Evolutionary conservation across 2,797 vertebrate genomes (phyloP), one percentile per base, ranked within the genome.

Genomic region (Eulemur coronatus): DNA sequence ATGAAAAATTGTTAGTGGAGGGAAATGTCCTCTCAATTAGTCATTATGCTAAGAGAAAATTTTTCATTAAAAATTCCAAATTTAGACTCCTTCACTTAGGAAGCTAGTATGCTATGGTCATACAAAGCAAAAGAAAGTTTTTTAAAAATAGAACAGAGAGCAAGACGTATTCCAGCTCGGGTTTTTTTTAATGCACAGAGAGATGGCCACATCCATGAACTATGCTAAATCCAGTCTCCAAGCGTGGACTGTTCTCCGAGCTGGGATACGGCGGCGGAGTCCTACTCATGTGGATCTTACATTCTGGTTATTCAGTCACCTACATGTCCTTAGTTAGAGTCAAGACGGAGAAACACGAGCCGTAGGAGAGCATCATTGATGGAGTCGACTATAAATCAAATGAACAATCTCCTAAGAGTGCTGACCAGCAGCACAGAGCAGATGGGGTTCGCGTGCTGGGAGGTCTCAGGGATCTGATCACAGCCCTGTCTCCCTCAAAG

Each of bases 61-160:
- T 88, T 89, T 86, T 70, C 72, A 84, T 59, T 90, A 93, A 93
- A 95, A 86, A 75, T 69, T 91, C 52, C 28, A 84, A 69, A 20
- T 70, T 59, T 90, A 67, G 43, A 28, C 38, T 75, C 30, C 43
- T 72, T 93, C n/a, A n/a, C 67, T 50, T 72, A 70, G 57, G 38
- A 97, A 85, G 69, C 22, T 18, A 48, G n/a, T 90, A 90, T 86
- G 63, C 52, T 28, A 59, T 6, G 65, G 61, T 69, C 46, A 43
- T 35, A 75, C 55, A 96, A 79, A 76, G 24, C 30, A 73, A 55
- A 79, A 76, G 33, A n/a, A 84, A 55, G 55, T 33, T 52, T 79
- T 30, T 57, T 15, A 24, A 69, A 69, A 22, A 12, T 20, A 67
- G 63, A 67, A 67, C 17, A 69, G n/a, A 69, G 30, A 89, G 7